These are phyloP conservation scores for Callopanchax toddi DNA, from an alignment of 2,113 vertebrate species.

Conservation along the genomic window DNA sequence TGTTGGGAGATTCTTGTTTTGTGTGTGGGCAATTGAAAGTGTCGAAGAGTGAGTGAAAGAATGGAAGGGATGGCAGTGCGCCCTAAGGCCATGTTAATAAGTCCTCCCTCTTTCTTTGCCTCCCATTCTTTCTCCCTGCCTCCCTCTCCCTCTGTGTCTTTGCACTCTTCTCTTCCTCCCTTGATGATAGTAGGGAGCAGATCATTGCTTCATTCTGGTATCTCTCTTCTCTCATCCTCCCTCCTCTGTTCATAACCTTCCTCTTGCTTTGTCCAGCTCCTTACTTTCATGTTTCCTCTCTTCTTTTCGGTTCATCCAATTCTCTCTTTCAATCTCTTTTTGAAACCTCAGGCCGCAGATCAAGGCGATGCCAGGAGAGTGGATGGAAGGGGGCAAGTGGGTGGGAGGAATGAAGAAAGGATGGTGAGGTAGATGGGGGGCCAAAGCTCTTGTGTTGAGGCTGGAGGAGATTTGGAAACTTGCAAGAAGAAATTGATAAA, in stretches of 20 bases:
- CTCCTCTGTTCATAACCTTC: conserved; percentile 32
- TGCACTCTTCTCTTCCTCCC: conserved; percentile 61
- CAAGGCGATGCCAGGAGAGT: conserved; percentile 44
- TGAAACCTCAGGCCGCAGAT: conserved; percentile 54
- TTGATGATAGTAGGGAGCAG: conserved; percentile 55
- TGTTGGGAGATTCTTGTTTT: conserved; percentile 39
- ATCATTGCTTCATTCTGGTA: conserved; percentile 67
- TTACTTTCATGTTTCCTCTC: conserved; percentile 49
- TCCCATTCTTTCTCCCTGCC: conserved; percentile 17
- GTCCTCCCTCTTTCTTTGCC: conserved; percentile 32
- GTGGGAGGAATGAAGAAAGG: background rate
- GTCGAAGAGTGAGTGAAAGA: conserved; percentile 40
- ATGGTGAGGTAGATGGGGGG: conserved; percentile 5
- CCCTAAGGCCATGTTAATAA: conserved; percentile 59
- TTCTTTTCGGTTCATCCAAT: conserved; percentile 15
- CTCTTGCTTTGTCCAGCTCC: conserved; percentile 33
- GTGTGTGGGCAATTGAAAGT: conserved; percentile 54
- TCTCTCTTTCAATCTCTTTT: conserved; percentile 30
- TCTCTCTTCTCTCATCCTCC: conserved; percentile 43
- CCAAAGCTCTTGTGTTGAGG: conserved; percentile 3
- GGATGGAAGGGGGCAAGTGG: conserved; percentile 27
- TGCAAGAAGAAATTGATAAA: conserved; percentile 9
- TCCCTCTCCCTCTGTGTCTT: conserved; percentile 17
- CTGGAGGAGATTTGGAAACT: conserved; percentile 1
- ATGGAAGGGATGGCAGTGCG: conserved; percentile 43